phyloP scores from a whole-genome alignment of 1,140 invertebrate genomes.

The Hormaphis cornu region DNA sequence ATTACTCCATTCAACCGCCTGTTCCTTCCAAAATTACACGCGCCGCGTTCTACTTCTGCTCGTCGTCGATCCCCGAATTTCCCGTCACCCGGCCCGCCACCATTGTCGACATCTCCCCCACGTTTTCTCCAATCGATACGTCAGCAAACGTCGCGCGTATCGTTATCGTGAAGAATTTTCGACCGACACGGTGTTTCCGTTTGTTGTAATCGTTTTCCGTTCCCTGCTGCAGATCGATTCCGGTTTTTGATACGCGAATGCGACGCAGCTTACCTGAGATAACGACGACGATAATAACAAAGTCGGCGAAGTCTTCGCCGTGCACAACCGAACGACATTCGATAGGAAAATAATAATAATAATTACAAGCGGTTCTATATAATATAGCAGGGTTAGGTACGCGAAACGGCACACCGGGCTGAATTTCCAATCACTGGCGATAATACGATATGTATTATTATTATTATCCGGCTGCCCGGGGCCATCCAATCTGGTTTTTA shows the following conservation, averaged over 20 bases:
- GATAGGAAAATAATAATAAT: slow-evolving; percentile 12
- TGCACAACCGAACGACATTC: neutral
- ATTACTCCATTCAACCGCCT: too few relatives aligned
- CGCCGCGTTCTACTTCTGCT: too few relatives aligned
- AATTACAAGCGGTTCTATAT: slow-evolving; percentile 22
- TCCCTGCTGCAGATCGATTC: neutral
- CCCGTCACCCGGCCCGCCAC: too few relatives aligned
- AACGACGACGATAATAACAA: neutral
- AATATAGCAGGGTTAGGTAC: slow-evolving; percentile 17
- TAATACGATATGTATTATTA: slow-evolving; percentile 28
- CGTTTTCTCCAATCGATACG: too few relatives aligned
- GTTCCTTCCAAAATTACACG: too few relatives aligned
- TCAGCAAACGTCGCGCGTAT: too few relatives aligned
- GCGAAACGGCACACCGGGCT: slow-evolving; percentile 22
- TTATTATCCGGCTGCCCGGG: slow-evolving; percentile 18
- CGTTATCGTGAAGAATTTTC: neutral
- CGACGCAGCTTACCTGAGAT: neutral
- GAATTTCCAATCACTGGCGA: slow-evolving; percentile 19
- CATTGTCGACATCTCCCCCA: too few relatives aligned
- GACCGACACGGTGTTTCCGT: neutral
- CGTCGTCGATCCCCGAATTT: too few relatives aligned
- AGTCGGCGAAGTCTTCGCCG: neutral
- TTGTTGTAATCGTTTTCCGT: neutral
- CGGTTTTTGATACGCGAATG: neutral
- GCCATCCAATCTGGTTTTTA: slow-evolving; percentile 29